Evolutionary conservation across 2,797 vertebrate species (phyloP), one percentile per base, ranked within the genome.

Genomic region (Scolopax rusticola): DNA sequence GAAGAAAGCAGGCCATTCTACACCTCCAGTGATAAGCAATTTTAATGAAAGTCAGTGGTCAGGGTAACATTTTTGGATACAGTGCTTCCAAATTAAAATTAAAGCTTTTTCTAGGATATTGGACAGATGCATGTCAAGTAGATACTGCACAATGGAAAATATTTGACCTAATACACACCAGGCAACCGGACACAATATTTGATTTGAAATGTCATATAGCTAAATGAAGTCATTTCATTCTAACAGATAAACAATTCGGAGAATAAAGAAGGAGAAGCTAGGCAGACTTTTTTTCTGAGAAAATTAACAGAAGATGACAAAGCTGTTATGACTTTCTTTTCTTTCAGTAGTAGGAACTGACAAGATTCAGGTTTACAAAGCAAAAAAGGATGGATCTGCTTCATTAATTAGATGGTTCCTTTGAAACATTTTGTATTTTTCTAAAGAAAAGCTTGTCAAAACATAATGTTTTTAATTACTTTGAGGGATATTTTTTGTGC

Each of bases 371-470:
- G 12, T 17, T 47, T 89, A 87, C 51, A 73, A 92, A 89, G 56
- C n/a, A 78, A 84, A 68, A 92, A 85, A 78, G 7, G 27, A 61
- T 60, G 16, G 8, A 79, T 87, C 59, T 89, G 38, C 50, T 89
- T 93, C 45, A 68, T 87, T 41, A 84, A 84, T 74, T 77, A 90
- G 48, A 95, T 71, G 40, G n/a, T 78, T 84, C 32, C 68, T 76
- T 78, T 79, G 73, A 68, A 59, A 87, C 16, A 65, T 50, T 81
- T 93, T 71, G 38, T 78, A 40, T 41, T 86, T 91, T 80, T 75
- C 73, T 78, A 69, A 88, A 85, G 57, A 89, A 93, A 92, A 93
- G 12, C 18, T 76, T 89, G 50, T 82, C 79, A 94, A 92, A 96
- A 93, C 48, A 81, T 40, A 64, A 57, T 23, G 2, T 15, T 84